phyloP scores from a whole-genome alignment of 2,888 invertebrate species.

The Phania funesta region DNA sequence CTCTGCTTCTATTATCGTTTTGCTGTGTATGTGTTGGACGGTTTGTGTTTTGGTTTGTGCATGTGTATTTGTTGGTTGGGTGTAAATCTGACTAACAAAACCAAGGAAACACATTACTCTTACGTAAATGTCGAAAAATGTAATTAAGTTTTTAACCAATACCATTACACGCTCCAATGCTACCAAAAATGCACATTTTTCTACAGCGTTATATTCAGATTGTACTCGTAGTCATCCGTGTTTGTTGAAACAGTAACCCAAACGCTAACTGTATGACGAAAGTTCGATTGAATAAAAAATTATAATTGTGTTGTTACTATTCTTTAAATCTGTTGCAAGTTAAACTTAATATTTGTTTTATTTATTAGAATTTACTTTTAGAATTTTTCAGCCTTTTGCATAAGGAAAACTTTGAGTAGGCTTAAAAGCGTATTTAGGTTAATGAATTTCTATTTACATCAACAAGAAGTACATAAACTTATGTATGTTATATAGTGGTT shows the following conservation, averaged over 20 bases:
- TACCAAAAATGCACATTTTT: conserved; percentile 59
- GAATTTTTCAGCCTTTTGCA: no score
- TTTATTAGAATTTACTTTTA: no score
- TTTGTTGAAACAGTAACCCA: conserved; percentile 9
- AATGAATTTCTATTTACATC: no score
- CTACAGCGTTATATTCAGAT: conserved; percentile 17
- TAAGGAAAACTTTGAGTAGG: no score
- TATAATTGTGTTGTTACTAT: not conserved
- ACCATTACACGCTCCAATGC: conserved; percentile 66
- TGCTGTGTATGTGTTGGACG: not conserved
- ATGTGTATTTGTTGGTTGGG: conserved; percentile 44
- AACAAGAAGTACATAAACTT: no score
- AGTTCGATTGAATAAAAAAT: not conserved
- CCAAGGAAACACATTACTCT: conserved; percentile 68
- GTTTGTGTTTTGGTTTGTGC: not conserved
- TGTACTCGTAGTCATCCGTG: not conserved
- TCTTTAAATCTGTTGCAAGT: not conserved
- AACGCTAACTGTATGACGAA: not conserved
- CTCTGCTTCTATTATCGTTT: not conserved
- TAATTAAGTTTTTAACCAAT: conserved; percentile 69
- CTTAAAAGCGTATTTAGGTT: no score
- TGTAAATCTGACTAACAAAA: conserved; percentile 66
- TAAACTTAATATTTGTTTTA: not conserved
- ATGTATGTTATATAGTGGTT: no score
- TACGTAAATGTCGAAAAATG: conserved; percentile 68